Percentiles rank a stretch among this genome's conserved stretches.
Evolutionary conservation across 2,113 vertebrate genomes (phyloP).

Genomic region (Hippocampus abdominalis): DNA sequence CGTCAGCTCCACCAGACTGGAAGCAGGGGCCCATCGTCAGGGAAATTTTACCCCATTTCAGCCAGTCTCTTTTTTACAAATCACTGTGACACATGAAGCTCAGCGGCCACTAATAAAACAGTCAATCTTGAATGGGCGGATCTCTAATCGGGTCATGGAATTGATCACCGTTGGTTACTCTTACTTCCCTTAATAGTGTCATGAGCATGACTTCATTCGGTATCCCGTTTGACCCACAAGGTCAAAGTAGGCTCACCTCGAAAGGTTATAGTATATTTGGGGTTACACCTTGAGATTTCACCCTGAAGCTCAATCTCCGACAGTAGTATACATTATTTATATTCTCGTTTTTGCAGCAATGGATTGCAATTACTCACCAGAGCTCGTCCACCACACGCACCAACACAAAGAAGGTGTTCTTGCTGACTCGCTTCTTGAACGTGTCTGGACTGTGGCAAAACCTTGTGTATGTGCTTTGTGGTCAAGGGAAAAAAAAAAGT

Average conservation of each 20-base stretch:
- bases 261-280: too few species aligned
- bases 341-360: background rate
- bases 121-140: too few species aligned
- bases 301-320: too few species aligned
- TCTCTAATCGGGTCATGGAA: too few species aligned
- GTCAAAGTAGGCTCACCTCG: too few species aligned
- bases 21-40: background rate
- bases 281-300: too few species aligned
- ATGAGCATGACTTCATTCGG: too few species aligned
- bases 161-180: too few species aligned
- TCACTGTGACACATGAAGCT: too few species aligned
- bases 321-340: background rate
- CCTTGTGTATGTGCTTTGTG: constrained; percentile 82
- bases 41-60: background rate
- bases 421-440: constrained; percentile 97
- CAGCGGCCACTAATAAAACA: too few species aligned
- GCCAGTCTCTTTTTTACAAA: background rate
- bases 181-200: too few species aligned
- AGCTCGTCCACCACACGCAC: constrained; percentile 96
- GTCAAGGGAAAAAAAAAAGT: constrained; percentile 74
- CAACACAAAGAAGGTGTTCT: constrained; percentile 98
- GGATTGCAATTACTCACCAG: constrained; percentile 79
- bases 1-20: constrained; percentile 89
- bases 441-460: constrained; percentile 95
- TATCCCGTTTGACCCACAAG: too few species aligned